Evolutionary conservation across 2,113 vertebrate species (phyloP), one percentile per base, ranked within the genome.

Genomic region (Eupsittula cactorum): DNA sequence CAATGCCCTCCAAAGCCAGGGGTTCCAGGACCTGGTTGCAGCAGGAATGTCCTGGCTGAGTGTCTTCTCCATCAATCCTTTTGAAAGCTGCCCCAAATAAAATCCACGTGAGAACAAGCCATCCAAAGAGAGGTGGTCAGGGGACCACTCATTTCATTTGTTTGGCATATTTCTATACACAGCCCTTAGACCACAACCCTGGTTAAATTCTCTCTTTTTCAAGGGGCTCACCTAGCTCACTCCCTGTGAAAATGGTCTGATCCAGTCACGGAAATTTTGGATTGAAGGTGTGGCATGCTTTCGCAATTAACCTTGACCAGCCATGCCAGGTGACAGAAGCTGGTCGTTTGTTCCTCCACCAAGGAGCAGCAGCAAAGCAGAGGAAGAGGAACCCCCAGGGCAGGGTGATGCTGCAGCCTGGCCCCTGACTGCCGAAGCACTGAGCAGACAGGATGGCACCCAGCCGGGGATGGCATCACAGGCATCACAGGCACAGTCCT

Each of bases 41-140:
- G 64, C 27, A 85, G 42, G 3, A 19, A 31, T 1, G 0, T 10
- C 13, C 16, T 25, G 23, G 33, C 20, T 75, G 19, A 42, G 11
- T 0, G 0, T 24, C 23, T 69, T 44, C 0, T 0, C 7, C 25
- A 53, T 44, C 16, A 59, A 31, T 16, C 23, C 19, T 27, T 60
- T n/a, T 27, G 21, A 27, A 85, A 85, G 15, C 11, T 53, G 35
- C 27, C 44, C 55, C 50, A 63, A 18, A 63, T 35, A 57, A 91
- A 86, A 69, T 33, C 31, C 41, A 25, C 2, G 4, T 14, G 19
- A 84, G 64, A 68, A 53, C 11, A 37, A 41, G 20, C 6, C 19
- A 44, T 27, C 31, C 23, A 10, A 4, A 10, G 25, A 75, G 6
- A 64, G 27, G 15, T 1, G 6, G 12, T 3, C 10, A 35, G 35